Base-by-base conservation (phyloP, 92 coral and sea anemone species). In the Heteractis magnifica region DNA sequence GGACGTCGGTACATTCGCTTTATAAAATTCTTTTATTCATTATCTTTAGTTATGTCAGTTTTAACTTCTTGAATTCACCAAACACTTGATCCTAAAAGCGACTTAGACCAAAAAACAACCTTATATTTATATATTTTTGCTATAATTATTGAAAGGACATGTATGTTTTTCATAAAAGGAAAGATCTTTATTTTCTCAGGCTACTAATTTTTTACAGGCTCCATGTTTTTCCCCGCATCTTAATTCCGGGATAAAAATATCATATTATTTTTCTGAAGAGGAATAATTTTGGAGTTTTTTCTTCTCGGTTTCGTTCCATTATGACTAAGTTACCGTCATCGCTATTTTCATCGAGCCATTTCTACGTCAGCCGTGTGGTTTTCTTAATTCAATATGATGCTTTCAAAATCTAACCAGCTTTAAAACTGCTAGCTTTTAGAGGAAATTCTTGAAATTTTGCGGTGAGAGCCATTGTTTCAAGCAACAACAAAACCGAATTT, bases 301-400 rank as follows among this genome's bases (percentile, higher is more conserved):
- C 14, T n/a, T n/a, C 0, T 62, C n/a, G 26, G 9, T 62, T 62
- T 62, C 70, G 70, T 62, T 62, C 12, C 70, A 62, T 62, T 5
- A 0, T 11, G 65, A 3, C 23, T 62, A n/a, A 10, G 4, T 11
- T 64, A 18, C 41, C 7, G 44, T 68, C 73, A 68, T 68, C 4
- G 21, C 73, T 68, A 68, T 26, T 26, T 68, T 26, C 12, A 68
- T 21, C 73, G 1, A 26, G 6, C 11, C 72, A 65, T 65, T 65
- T 65, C 72, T 65, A 18, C 73, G 73, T 68, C 49, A 68, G 23
- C 70, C 70, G 70, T 62, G 70, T 23, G 70, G 70, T 18, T 58
- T 62, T 62, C 70, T 62, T 18, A 6, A 62, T 62, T 26, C 44
- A 68, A 68, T 26, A 8, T 53, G 0, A 23, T 2, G 16, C 4